Percentiles rank a stretch among this genome's conserved stretches.
phyloP scores from a whole-genome alignment of 1,140 invertebrate species.

The Matsumurasca onukii region DNA sequence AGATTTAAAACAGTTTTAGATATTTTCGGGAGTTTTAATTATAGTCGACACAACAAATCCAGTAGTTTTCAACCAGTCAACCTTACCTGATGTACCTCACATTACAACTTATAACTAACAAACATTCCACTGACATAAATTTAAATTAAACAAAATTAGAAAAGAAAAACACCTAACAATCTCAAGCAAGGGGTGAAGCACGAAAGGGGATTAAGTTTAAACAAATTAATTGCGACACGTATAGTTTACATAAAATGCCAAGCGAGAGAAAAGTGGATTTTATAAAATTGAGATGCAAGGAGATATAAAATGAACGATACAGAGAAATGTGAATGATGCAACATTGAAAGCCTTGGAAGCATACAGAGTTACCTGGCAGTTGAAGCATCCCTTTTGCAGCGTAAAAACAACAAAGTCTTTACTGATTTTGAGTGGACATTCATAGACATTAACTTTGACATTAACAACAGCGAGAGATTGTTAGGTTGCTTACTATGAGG shows the following conservation, averaged over 20 bases:
- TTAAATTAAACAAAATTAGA: too few species aligned
- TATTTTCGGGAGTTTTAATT: too few species aligned
- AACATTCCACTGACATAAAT: too few species aligned
- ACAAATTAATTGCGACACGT: slow-evolving; percentile 17
- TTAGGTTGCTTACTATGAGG: too few species aligned
- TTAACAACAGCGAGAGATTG: slow-evolving; percentile 21
- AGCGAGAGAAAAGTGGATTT: slow-evolving; percentile 18
- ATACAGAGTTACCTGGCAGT: slow-evolving; percentile 22
- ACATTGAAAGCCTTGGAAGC: slow-evolving; percentile 24
- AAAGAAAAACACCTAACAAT: slow-evolving; percentile 25
- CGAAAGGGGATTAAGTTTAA: background rate
- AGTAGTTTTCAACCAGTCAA: too few species aligned
- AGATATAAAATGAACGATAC: slow-evolving; percentile 23
- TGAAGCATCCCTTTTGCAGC: slow-evolving; percentile 22
- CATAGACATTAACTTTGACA: slow-evolving; percentile 7
- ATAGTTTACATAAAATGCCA: slow-evolving; percentile 20
- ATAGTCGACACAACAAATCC: too few species aligned
- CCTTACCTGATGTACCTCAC: too few species aligned
- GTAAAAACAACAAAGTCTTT: slow-evolving; percentile 6
- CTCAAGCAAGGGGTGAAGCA: slow-evolving; percentile 3
- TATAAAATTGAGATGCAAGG: slow-evolving; percentile 17
- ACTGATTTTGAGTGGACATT: slow-evolving; percentile 21
- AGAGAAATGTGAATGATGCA: slow-evolving; percentile 19
- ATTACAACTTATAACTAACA: too few species aligned
- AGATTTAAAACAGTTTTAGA: too few species aligned